Evolutionary conservation across 2,888 invertebrate species (phyloP).

Genomic region (Zaprionus bogoriensis): DNA sequence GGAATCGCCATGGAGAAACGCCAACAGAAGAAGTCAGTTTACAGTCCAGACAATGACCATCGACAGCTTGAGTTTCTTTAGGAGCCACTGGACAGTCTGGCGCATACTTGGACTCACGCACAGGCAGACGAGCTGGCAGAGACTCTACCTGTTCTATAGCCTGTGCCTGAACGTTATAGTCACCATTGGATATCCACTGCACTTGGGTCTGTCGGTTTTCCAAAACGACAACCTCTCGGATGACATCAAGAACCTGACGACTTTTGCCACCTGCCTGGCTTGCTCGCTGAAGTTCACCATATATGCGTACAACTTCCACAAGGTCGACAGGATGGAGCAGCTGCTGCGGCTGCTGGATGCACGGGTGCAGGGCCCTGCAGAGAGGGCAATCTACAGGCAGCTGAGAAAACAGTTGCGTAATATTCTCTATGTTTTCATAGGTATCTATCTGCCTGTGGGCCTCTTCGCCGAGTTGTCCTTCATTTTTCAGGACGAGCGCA

Average conservation of each 20-base stretch:
- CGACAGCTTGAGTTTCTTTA: conserved; percentile 52
- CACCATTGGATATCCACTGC: conserved; percentile 66
- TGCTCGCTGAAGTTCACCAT: conserved; percentile 56
- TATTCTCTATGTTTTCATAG: conserved; percentile 43
- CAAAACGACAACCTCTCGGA: conserved; percentile 44
- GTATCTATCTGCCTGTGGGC: conserved; percentile 42
- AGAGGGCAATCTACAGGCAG: conserved; percentile 36
- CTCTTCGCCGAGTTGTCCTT: conserved; percentile 55
- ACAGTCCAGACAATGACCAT: conserved; percentile 19
- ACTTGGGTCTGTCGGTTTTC: conserved; percentile 57
- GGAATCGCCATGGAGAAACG: not conserved
- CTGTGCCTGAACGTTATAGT: not conserved
- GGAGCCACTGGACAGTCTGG: conserved; percentile 62
- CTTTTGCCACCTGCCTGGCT: conserved; percentile 42
- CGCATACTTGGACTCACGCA: conserved; percentile 45
- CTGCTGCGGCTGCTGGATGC: conserved; percentile 57
- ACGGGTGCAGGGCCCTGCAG: conserved; percentile 29
- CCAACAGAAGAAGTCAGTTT: not conserved
- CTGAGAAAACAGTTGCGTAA: conserved; percentile 39
- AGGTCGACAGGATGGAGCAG: conserved; percentile 46
- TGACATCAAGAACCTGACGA: conserved; percentile 61
- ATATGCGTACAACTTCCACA: conserved; percentile 48
- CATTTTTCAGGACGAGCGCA: conserved; percentile 45
- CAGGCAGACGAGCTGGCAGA: conserved; percentile 7
- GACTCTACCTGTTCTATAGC: conserved; percentile 16